A percentile compares a stretch with the other conserved stretches of the same genome.
These are phyloP conservation scores for Bos indicus DNA, from an alignment of 2,113 vertebrate genomes.

Conservation along the genomic window DNA sequence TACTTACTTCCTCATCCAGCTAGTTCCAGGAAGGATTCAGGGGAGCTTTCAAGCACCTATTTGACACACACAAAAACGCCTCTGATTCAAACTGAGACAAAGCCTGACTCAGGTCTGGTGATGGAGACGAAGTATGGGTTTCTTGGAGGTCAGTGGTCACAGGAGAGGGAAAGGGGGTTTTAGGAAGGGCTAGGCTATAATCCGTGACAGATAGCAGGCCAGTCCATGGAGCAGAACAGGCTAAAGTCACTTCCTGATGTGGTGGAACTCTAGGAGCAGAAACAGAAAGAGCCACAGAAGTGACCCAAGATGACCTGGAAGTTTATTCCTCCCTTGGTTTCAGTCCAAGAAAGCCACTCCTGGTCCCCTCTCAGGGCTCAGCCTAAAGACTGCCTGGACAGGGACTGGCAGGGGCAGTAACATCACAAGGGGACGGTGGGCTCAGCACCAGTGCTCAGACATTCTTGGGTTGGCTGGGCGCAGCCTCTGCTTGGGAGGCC, in stretches of 20 bases:
- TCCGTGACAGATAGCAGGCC: neutral
- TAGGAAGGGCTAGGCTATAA: neutral
- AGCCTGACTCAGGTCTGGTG: neutral
- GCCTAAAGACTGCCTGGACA: neutral
- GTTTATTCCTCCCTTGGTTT: neutral
- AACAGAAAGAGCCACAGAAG: neutral
- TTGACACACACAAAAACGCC: neutral
- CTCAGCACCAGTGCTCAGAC: neutral
- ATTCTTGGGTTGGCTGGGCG: neutral
- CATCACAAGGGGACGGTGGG: neutral
- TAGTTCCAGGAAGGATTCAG: neutral
- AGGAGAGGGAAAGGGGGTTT: neutral
- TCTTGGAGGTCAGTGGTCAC: neutral
- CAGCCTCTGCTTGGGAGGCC: too few species aligned
- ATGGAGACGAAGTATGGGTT: neutral
- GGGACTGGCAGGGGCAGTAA: neutral
- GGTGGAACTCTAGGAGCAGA: neutral
- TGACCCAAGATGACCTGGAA: neutral
- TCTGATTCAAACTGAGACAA: neutral
- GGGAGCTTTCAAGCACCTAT: neutral
- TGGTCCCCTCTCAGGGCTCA: neutral
- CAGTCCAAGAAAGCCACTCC: neutral
- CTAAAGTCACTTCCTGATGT: neutral
- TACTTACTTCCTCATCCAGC: neutral
- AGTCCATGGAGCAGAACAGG: neutral